These are phyloP conservation scores for Orientallactaga bullata DNA, from an alignment of 2,113 vertebrate genomes.

Conservation along the genomic window DNA sequence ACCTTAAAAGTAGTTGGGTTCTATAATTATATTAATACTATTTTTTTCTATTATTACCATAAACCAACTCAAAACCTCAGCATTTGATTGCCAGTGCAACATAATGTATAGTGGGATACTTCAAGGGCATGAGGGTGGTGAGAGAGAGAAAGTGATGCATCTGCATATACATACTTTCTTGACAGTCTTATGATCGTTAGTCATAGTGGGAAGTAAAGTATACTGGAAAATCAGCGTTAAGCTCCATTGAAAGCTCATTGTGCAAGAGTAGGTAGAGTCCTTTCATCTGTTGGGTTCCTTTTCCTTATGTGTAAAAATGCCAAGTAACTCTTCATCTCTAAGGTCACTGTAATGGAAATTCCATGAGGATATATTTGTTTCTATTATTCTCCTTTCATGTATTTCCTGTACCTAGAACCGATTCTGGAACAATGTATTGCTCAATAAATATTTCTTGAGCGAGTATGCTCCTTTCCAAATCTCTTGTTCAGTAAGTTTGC, in stretches of 20 bases:
- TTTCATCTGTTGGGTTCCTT: neutral
- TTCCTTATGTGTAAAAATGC: neutral
- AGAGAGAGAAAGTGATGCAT: neutral
- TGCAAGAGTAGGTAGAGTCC: neutral
- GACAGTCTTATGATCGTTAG: neutral
- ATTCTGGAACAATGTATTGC: neutral
- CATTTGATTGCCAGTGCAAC: neutral
- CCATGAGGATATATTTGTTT: neutral
- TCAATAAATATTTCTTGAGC: slow-evolving; percentile 9
- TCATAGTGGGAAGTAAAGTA: neutral
- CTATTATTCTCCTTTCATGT: neutral
- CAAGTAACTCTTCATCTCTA: neutral
- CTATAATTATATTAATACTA: neutral
- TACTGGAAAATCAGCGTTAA: neutral
- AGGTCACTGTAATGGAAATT: slow-evolving; percentile 9
- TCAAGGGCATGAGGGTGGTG: neutral
- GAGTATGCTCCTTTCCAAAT: neutral
- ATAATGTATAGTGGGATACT: neutral
- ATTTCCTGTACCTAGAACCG: neutral
- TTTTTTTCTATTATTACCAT: neutral
- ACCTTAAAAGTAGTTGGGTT: neutral
- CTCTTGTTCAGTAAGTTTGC: neutral
- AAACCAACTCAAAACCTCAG: neutral
- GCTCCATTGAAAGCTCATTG: neutral
- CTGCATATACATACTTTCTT: slow-evolving; percentile 2